Evolutionary conservation across 2,888 invertebrate species (phyloP).

Genomic region (Hedya salicella): DNA sequence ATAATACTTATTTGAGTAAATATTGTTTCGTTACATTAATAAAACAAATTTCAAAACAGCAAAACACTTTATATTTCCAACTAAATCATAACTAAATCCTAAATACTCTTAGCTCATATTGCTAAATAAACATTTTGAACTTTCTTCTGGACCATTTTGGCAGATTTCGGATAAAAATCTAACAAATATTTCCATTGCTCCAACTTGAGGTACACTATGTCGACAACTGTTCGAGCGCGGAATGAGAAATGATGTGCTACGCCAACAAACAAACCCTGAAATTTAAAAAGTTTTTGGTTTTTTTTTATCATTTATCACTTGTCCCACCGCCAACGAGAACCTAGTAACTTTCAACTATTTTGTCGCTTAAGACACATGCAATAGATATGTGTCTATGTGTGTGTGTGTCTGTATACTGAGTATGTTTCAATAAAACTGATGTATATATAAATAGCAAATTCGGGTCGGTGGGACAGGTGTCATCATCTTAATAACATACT

Average conservation of each 20-base stretch:
- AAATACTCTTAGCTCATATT: conserved; percentile 53
- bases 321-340: too few species aligned
- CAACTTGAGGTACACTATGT: conserved; percentile 78
- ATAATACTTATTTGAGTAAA: too few species aligned
- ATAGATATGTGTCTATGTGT: too few species aligned
- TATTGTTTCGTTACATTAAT: conserved; percentile 5
- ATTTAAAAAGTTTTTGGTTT: conserved; percentile 31
- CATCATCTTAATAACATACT: too few species aligned
- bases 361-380: too few species aligned
- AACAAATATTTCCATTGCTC: conserved; percentile 82
- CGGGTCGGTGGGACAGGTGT: too few species aligned
- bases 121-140: conserved; percentile 79
- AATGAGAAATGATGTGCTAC: conserved; percentile 83
- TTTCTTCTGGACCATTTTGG: conserved; percentile 72
- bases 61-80: conserved; percentile 17
- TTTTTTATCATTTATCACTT: too few species aligned
- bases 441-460: too few species aligned
- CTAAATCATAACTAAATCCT: conserved; percentile 30
- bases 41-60: conserved; percentile 13
- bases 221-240: conserved; percentile 80
- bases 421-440: too few species aligned
- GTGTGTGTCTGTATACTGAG: too few species aligned
- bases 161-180: conserved; percentile 76
- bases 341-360: too few species aligned
- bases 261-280: conserved; percentile 81